Percentiles rank a stretch among this genome's conserved stretches.
Conservation (phyloP, 1,140 invertebrate genomes). For the Lordiphosa collinella region DNA sequence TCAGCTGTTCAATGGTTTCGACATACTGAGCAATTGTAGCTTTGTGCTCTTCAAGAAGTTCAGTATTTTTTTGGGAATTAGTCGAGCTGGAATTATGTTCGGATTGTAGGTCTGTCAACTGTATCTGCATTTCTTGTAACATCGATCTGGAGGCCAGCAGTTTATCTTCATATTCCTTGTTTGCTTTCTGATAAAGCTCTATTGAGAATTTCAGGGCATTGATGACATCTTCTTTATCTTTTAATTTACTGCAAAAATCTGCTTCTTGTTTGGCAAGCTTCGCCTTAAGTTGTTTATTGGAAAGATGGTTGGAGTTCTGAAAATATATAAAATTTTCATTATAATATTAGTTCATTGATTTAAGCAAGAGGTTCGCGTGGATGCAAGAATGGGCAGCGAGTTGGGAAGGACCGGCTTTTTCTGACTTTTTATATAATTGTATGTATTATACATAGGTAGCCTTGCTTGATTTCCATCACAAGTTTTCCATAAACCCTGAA, state of each 20-base stretch:
- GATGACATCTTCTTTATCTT: constrained; percentile 16
- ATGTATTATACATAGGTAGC: no score
- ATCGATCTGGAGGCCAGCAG: background rate
- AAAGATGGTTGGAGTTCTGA: background rate
- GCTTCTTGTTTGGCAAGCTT: constrained; percentile 2
- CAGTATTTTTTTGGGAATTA: background rate
- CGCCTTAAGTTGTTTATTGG: no score
- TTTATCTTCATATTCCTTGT: background rate
- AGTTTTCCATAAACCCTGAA: no score
- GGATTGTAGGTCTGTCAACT: background rate
- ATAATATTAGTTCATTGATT: constrained; percentile 10
- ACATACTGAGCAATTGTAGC: background rate
- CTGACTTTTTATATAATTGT: no score
- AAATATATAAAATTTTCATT: constrained; percentile 51
- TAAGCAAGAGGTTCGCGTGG: no score
- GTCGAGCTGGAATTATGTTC: background rate
- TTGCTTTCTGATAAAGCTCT: background rate
- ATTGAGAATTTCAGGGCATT: background rate
- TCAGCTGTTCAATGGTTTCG: background rate
- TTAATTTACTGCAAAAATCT: constrained; percentile 6
- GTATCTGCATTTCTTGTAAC: background rate
- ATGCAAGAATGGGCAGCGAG: no score
- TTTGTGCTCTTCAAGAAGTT: background rate
- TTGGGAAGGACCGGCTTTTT: no score
- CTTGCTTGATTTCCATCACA: no score